Conservation (phyloP, 2,888 invertebrate species). For the Crepidodera aurea region DNA sequence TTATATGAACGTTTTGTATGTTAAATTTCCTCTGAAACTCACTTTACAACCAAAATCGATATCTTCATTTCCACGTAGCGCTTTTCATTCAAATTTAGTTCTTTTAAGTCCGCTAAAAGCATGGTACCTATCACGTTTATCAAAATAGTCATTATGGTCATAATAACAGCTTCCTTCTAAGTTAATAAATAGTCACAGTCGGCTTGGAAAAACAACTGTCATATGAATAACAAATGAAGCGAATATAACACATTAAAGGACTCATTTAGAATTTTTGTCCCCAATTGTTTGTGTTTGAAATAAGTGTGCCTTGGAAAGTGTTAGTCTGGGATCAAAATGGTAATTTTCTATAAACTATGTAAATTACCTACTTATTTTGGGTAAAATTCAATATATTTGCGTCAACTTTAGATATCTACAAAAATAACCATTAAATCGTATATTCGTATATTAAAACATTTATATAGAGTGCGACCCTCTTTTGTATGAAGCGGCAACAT, state of each 20-base stretch:
- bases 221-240: constrained; percentile 33
- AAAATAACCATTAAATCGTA: too few relatives aligned
- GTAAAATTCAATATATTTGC: too few relatives aligned
- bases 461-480: too few relatives aligned
- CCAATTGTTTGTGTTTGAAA: constrained; percentile 8
- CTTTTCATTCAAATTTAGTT: background rate
- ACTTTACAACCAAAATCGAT: too few relatives aligned
- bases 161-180: background rate
- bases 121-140: background rate
- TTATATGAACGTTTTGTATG: too few relatives aligned
- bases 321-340: background rate
- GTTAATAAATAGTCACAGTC: constrained; percentile 28
- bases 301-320: background rate
- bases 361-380: too few relatives aligned
- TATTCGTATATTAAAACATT: too few relatives aligned
- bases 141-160: constrained; percentile 10
- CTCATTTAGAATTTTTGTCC: constrained; percentile 29
- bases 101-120: background rate
- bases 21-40: too few relatives aligned
- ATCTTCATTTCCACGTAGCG: background rate
- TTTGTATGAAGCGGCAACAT: too few relatives aligned
- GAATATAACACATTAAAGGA: constrained; percentile 25
- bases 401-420: too few relatives aligned
- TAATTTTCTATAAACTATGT: too few relatives aligned
- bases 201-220: constrained; percentile 28